phyloP scores from a whole-genome alignment of 2,113 vertebrate genomes.

The Eubucco bourcierii region DNA sequence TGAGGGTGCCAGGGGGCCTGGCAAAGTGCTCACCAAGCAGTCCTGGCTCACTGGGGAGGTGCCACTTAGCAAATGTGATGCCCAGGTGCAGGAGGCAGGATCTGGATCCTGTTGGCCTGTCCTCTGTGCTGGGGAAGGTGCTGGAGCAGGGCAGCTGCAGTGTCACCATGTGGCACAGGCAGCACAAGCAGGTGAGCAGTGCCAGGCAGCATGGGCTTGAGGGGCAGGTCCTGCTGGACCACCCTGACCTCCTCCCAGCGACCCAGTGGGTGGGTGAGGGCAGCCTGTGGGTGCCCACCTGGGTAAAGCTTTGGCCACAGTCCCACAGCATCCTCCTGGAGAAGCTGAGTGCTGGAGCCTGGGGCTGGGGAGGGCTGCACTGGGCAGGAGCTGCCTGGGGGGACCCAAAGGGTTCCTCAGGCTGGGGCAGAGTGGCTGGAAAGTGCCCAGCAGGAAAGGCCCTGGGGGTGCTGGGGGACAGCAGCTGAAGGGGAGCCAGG shows the following conservation, averaged over 20 bases:
- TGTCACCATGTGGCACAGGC: neutral
- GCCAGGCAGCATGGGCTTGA: neutral
- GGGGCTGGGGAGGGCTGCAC: no score
- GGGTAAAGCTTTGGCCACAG: neutral
- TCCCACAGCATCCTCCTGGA: neutral
- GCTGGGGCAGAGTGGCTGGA: neutral
- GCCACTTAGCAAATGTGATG: neutral
- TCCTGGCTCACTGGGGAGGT: neutral
- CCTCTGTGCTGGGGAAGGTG: neutral
- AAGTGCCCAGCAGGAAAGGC: no score
- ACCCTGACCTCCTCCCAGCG: neutral
- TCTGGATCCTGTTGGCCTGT: neutral
- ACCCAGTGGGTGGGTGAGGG: neutral
- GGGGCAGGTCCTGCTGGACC: neutral
- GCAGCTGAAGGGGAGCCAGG: no score
- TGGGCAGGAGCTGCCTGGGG: neutral
- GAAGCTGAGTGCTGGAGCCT: neutral
- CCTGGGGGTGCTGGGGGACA: no score
- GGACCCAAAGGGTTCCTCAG: neutral
- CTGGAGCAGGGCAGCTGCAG: neutral
- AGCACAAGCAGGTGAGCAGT: neutral
- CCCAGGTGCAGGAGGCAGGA: neutral
- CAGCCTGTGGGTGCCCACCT: neutral
- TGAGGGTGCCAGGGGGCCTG: neutral
- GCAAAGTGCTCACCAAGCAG: neutral